phyloP scores from a whole-genome alignment of 1,140 invertebrate species.

The Uloborus diversus region DNA sequence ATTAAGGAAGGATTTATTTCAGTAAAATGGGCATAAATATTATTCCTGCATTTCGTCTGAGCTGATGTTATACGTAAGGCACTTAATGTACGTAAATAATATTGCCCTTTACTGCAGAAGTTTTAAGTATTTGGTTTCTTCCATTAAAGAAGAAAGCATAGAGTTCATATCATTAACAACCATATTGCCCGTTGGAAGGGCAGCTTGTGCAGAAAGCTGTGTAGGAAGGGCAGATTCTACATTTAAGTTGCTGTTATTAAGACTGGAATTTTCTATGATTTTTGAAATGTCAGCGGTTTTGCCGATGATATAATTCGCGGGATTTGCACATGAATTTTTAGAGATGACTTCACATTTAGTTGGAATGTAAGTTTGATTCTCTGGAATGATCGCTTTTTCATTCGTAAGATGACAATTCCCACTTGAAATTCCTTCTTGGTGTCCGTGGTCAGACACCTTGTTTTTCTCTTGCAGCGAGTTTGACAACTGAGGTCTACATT shows the following conservation, averaged over 20 bases:
- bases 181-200: constrained; percentile 83
- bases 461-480: not conserved
- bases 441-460: too few relatives aligned
- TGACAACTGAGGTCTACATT: not conserved
- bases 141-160: constrained; percentile 85
- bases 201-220: constrained; percentile 21
- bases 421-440: too few relatives aligned
- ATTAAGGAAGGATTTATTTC: too few relatives aligned
- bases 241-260: too few relatives aligned
- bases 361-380: not conserved
- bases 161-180: constrained; percentile 95
- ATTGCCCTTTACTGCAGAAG: constrained; percentile 84
- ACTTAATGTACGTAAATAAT: too few relatives aligned
- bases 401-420: too few relatives aligned
- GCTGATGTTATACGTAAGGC: too few relatives aligned
- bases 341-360: not conserved
- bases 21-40: too few relatives aligned
- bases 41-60: too few relatives aligned
- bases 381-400: constrained; percentile 4
- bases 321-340: not conserved
- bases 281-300: too few relatives aligned
- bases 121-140: constrained; percentile 91
- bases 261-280: too few relatives aligned
- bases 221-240: not conserved
- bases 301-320: too few relatives aligned